Conservation (phyloP, 2,797 vertebrate genomes). For the Centroberyx gerrardi region DNA sequence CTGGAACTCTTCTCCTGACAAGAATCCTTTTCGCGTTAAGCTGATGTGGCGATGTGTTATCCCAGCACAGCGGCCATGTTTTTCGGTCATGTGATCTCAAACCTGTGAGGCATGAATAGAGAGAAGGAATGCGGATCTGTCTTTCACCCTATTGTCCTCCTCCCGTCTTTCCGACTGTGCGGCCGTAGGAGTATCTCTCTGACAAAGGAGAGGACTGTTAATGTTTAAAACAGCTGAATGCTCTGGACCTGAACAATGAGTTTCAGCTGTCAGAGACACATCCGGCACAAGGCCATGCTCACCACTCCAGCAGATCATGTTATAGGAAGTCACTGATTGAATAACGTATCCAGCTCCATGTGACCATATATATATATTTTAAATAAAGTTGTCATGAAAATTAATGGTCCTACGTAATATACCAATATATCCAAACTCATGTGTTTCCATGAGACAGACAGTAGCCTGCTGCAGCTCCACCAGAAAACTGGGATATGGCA, state of each 20-base stretch:
- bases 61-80: neutral
- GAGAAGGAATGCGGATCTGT: constrained; percentile 65
- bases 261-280: constrained; percentile 51
- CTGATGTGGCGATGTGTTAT: constrained; percentile 4
- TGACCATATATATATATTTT: too few relatives aligned
- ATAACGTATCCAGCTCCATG: neutral
- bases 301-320: constrained; percentile 30
- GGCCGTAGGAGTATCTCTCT: constrained; percentile 31
- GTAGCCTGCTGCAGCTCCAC: too few relatives aligned
- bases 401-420: too few relatives aligned
- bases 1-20: neutral
- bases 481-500: too few relatives aligned
- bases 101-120: constrained; percentile 64
- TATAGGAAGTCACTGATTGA: constrained; percentile 26
- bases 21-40: neutral
- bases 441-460: too few relatives aligned
- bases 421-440: too few relatives aligned
- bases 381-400: neutral
- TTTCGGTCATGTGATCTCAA: constrained; percentile 59
- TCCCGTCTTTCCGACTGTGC: constrained; percentile 33
- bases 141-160: constrained; percentile 57
- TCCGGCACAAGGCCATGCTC: neutral
- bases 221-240: constrained; percentile 54
- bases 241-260: constrained; percentile 36
- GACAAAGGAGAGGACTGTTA: constrained; percentile 41